Conservation (phyloP, 2,888 invertebrate genomes). For the Nephrocerus scutellatus region DNA sequence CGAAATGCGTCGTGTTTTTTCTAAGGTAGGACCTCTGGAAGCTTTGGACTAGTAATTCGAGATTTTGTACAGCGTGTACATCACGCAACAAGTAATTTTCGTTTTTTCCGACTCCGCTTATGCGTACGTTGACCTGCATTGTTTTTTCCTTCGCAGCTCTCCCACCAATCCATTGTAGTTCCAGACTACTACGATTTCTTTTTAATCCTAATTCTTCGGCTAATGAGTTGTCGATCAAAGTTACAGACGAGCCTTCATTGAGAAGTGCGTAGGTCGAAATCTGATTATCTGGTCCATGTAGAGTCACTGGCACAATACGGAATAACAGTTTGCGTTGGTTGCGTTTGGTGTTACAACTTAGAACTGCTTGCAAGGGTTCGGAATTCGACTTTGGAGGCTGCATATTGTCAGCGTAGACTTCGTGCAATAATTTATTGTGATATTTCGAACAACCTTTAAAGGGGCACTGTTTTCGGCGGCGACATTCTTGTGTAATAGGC, state of each 20-base stretch:
- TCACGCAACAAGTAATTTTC: conserved; percentile 11
- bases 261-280: conserved; percentile 10
- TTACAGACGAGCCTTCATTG: conserved; percentile 18
- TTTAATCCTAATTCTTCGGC: conserved; percentile 7
- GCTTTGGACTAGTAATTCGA: conserved; percentile 17
- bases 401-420: no score
- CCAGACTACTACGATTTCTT: conserved; percentile 12
- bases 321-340: conserved; percentile 8
- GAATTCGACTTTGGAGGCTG: no score
- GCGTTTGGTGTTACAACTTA: neutral
- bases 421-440: no score
- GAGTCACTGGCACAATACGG: conserved; percentile 14
- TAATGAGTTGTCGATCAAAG: conserved; percentile 13
- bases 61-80: conserved; percentile 5
- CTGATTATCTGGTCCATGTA: conserved; percentile 3
- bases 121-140: conserved; percentile 7
- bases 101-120: conserved; percentile 7
- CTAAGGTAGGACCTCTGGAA: no score
- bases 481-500: no score
- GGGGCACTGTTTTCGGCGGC: no score
- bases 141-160: conserved; percentile 5
- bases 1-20: no score
- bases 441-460: no score
- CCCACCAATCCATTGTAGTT: conserved; percentile 14
- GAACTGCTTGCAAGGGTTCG: no score